Base-by-base conservation (phyloP, 1,140 invertebrate species). In the Lutraria rhynchaena region DNA sequence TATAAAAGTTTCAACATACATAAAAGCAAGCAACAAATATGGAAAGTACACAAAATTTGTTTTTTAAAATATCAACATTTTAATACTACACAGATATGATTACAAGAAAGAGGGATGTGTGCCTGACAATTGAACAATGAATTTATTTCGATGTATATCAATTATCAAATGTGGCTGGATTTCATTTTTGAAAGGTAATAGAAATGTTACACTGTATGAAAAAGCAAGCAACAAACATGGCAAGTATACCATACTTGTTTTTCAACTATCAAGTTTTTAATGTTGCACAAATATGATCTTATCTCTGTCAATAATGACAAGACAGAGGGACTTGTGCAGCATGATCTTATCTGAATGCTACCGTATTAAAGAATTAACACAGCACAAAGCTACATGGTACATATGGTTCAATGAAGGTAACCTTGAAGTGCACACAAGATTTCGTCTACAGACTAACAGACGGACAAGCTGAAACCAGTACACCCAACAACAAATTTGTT, bases 1-100 rank as follows among this genome's bases (percentile, higher is more conserved):
- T n/a, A n/a, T n/a, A n/a, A n/a, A 3, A n/a, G n/a, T n/a, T n/a
- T n/a, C n/a, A n/a, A n/a, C n/a, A n/a, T n/a, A n/a, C n/a, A n/a
- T 71, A 51, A 57, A 71, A 57, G 69, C 57, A 57, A 57, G 46
- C 69, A 71, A 71, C 69, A 70, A 49, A 29, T n/a, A 29, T 29
- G 19, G 51, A 27, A 19, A 51, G 37, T 33, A 57, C 17, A 31
- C 29, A 0, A 31, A 55, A 71, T 29, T 31, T 71, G 69, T 57
- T 71, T 71, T 71, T 71, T 51, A 71, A 71, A 46, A 19, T 71
- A 19, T n/a, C n/a, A n/a, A n/a, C 69, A 71, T 35, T 27, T 71
- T 57, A 19, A 22, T 71, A 5, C 57, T 55, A 33, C 69, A 71
- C 69, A 51, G 51, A 37, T 53, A 35, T 55, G n/a, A 53, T 71